Conservation (phyloP, 2,113 vertebrate species). For the Scatophagus argus region DNA sequence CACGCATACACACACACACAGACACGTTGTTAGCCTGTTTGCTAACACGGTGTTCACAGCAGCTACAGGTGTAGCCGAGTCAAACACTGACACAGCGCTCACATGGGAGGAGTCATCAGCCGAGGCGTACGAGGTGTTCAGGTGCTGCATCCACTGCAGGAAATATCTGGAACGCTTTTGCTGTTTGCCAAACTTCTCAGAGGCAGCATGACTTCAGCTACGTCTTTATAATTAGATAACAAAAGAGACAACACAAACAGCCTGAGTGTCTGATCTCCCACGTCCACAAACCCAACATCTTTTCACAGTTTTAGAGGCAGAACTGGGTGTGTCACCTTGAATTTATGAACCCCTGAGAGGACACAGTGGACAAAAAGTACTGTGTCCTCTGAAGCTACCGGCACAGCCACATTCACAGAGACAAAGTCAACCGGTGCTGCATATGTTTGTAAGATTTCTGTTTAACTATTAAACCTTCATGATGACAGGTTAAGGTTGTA, state of each 20-base stretch:
- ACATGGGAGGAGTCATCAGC: conserved; percentile 15
- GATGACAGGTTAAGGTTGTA: too few relatives aligned
- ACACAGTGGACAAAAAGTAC: background rate
- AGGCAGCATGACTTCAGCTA: background rate
- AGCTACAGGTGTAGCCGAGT: conserved; percentile 35
- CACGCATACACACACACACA: conserved; percentile 20
- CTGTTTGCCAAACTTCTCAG: too few relatives aligned
- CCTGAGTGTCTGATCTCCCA: background rate
- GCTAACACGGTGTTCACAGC: conserved; percentile 35
- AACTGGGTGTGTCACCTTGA: too few relatives aligned
- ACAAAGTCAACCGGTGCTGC: background rate
- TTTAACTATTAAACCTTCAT: too few relatives aligned
- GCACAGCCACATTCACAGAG: background rate
- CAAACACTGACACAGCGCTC: conserved; percentile 4
- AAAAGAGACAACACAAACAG: background rate
- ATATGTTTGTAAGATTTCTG: too few relatives aligned
- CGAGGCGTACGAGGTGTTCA: conserved; percentile 27
- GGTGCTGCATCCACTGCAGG: background rate
- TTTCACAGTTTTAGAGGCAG: too few relatives aligned
- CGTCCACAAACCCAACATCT: background rate
- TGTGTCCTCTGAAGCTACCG: background rate
- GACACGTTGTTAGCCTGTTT: conserved; percentile 35
- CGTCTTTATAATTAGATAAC: background rate
- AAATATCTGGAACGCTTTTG: background rate
- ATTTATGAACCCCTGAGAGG: background rate